phyloP scores from a whole-genome alignment of 2,113 vertebrate species.

The Ardeotis arabs region DNA sequence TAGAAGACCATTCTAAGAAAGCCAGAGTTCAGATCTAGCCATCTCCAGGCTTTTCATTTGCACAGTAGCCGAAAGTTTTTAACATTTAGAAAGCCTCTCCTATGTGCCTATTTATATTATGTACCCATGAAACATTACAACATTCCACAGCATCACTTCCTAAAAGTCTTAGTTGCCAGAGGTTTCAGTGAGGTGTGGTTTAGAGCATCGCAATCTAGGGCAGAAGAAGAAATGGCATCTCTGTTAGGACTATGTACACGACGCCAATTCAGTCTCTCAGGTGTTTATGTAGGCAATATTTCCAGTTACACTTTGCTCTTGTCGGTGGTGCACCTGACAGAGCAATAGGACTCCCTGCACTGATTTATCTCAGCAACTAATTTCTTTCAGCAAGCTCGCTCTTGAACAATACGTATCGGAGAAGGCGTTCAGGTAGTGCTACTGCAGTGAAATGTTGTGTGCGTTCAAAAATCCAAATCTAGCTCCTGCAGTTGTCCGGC shows the following conservation, averaged over 20 bases:
- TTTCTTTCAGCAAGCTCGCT: not conserved
- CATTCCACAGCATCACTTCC: not conserved
- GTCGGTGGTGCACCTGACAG: not conserved
- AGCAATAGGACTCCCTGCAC: not conserved
- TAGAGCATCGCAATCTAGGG: not conserved
- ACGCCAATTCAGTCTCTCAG: fast-evolving
- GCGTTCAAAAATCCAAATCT: not conserved
- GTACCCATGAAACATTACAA: not conserved
- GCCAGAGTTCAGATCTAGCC: not conserved
- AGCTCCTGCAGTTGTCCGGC: not conserved
- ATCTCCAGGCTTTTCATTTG: not conserved
- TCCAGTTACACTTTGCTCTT: not conserved
- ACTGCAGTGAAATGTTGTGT: not conserved
- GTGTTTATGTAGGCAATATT: not conserved
- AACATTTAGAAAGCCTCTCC: not conserved
- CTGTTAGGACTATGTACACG: fast-evolving
- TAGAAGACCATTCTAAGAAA: not conserved
- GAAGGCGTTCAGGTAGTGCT: not conserved
- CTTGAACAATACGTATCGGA: not conserved
- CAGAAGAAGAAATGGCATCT: not conserved
- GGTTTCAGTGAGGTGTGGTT: not conserved
- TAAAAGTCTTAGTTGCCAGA: not conserved
- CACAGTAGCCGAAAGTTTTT: not conserved
- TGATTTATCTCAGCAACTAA: not conserved
- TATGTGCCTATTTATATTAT: not conserved